Evolutionary conservation across 2,888 invertebrate species (phyloP).

Genomic region (Noctua janthe): DNA sequence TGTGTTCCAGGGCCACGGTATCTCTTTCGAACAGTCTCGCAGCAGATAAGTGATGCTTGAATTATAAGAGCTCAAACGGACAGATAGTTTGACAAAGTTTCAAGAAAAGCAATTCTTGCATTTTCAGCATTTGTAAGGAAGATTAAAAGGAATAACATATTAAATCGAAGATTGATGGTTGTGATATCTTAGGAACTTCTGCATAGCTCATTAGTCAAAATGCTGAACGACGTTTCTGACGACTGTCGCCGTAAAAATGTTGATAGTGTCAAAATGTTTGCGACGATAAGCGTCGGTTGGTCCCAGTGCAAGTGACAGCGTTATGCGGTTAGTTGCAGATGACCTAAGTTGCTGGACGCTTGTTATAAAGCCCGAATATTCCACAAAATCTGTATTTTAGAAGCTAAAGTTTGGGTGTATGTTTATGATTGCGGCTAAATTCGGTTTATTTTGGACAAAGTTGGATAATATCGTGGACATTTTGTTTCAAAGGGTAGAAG

Average conservation of each 20-base stretch:
- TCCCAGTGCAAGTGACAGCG: constrained; percentile 18
- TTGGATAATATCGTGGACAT: neutral
- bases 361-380: constrained; percentile 13
- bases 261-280: constrained; percentile 10
- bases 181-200: neutral
- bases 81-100: neutral
- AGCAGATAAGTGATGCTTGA: neutral
- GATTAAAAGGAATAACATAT: neutral
- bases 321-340: constrained; percentile 38
- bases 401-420: constrained; percentile 29
- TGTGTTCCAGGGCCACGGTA: too few species aligned
- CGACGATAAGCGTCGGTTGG: constrained; percentile 5
- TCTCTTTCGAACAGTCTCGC: too few species aligned
- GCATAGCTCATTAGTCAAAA: neutral
- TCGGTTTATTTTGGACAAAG: neutral
- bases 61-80: neutral
- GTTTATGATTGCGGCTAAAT: constrained; percentile 4
- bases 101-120: neutral
- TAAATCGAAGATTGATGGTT: neutral
- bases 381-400: constrained; percentile 31
- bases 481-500: neutral
- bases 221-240: neutral
- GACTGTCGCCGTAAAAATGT: neutral
- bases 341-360: constrained; percentile 25
- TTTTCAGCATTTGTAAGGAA: neutral